Evolutionary conservation across 2,797 vertebrate species (phyloP), one percentile per base, ranked within the genome.

Genomic region (Pelodytes ibericus): DNA sequence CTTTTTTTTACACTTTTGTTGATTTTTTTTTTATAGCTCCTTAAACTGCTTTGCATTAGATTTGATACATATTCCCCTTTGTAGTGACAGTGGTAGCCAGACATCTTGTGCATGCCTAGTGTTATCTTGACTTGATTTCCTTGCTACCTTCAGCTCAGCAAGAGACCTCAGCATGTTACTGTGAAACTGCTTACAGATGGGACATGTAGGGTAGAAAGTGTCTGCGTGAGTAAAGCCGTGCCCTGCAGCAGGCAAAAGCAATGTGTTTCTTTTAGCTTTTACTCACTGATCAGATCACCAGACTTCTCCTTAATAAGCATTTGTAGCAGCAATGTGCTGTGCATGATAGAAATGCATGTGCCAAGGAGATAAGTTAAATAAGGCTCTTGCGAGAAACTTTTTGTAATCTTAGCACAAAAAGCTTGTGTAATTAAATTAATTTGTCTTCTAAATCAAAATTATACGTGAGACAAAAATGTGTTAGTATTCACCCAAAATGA

Each of bases 171-270:
- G 71, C 63, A n/a, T 53, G 58, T 79, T 79, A 39, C 63, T 31
- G 18, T 31, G 39, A 73, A 73, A 79, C 64, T 74, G 33, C 71
- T 79, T 79, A 79, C 77, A 79, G 71, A 73, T 73, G 77, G 63
- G 29, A 44, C 64, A 68, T 73, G 44, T 27, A 69, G 44, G 58
- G 31, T 63, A 49, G 64, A 74, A 68, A 79, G 75, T 78, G 75
- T 67, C 60, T 72, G 49, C n/a, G 8, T 31, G 20, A 56, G 49
- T 36, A 11, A 33, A 69, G 25, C 16, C 24, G 26, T 74, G 76
- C 70, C 70, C 70, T 73, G 56, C 70, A 73, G 76, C 63, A 78
- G 57, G 41, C 69, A 73, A 39, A 65, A 67, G 22, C 63, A 72
- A 78, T 27, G 18, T 68, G 51, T 57, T 59, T 66, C 51, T 64